Base-by-base conservation (phyloP, 1,140 invertebrate species). In the Drosophila rufa region DNA sequence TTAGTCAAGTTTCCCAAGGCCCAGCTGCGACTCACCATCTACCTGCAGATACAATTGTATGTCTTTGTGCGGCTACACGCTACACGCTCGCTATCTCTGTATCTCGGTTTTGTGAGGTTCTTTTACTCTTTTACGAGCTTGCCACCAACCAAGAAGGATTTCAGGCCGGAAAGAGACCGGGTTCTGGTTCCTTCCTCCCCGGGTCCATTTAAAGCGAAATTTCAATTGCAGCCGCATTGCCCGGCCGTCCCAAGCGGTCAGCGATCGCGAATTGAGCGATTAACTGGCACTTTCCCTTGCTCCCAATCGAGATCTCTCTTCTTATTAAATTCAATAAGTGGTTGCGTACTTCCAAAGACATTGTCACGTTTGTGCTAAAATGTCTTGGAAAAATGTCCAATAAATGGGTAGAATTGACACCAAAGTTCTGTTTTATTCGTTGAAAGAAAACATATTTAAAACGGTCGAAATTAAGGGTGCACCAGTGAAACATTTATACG, bases 1-100 rank as follows among this genome's bases (percentile, higher is more conserved):
- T 87, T 87, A 87, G 83, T 40, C 36, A 19, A 40, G 33, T 87
- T 89, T 50, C 15, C 53, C 50, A 53, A 53, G 50, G 66, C 66
- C 74, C 83, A 89, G 80, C 76, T 82, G 79, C 82, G 36, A 25
- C 36, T 25, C 14, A 8, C 36, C 51, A 40, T 53, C 27, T 70
- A 70, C 67, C 67, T 87, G 48, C 38, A 82, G 82, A 86, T 87
- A 74, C 84, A 83, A 89, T 80, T 87, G 76, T 89, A 89, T 86
- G 64, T 86, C 46, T 64, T 79, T 69, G 75, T 87, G 75, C 70
- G 83, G 69, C 79, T 79, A 62, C 82, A 85, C 79, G 82, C 82
- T 82, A 86, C 79, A 86, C 71, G 57, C 36, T 61, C 17, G 33
- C 36, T 67, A 68, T 60, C 25, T 68, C 69, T 45, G 40, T n/a